These are phyloP conservation scores for Enteromius fasciolatus DNA, from an alignment of 2,797 vertebrate genomes.

Conservation along the genomic window DNA sequence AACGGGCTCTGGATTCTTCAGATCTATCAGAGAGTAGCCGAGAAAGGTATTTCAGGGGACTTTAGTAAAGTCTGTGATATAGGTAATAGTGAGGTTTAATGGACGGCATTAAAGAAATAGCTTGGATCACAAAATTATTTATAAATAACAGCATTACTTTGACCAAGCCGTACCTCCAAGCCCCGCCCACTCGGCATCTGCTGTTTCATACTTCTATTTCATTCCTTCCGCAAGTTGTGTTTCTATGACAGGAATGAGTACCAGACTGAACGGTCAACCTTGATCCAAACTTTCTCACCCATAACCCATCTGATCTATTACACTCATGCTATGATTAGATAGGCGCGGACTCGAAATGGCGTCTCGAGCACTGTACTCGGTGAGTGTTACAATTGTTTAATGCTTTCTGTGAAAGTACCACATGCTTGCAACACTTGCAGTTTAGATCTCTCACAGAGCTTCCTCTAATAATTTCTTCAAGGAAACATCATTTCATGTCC, in stretches of 20 bases:
- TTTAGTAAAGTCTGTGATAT: neutral
- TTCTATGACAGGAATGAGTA: too few species aligned
- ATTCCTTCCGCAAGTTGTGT: neutral
- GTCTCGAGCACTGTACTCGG: constrained; percentile 69
- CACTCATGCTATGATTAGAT: constrained; percentile 18
- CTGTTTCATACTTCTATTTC: neutral
- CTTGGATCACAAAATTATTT: too few species aligned
- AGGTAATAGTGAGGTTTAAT: neutral
- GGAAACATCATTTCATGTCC: neutral
- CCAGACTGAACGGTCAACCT: constrained; percentile 18
- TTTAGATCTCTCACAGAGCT: neutral
- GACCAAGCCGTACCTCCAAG: neutral
- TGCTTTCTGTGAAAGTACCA: neutral
- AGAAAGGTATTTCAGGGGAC: neutral
- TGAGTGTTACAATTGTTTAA: constrained; percentile 59
- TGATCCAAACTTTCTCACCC: neutral
- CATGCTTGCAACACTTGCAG: neutral
- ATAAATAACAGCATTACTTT: neutral
- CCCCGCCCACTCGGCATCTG: neutral
- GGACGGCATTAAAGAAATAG: neutral
- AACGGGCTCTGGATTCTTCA: neutral
- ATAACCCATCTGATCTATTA: neutral
- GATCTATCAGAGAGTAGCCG: neutral
- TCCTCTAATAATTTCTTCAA: neutral
- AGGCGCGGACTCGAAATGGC: constrained; percentile 67